Evolutionary conservation across 2,888 invertebrate species (phyloP).

Genomic region (Parnassius mnemosyne): DNA sequence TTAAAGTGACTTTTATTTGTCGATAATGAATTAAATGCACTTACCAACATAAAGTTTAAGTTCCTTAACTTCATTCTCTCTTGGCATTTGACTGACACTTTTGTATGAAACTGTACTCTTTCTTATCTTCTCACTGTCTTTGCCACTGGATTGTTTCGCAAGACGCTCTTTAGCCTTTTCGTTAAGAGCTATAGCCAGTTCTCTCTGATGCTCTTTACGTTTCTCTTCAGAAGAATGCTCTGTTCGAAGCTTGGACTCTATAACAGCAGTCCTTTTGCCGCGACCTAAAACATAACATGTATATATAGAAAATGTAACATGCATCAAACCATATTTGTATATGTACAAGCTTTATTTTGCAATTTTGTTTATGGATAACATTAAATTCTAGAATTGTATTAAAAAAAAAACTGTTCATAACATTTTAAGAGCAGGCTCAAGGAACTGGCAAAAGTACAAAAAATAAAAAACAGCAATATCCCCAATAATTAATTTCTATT

Average conservation of each 20-base stretch:
- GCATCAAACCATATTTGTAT: too few relatives aligned
- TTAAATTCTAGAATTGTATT: too few relatives aligned
- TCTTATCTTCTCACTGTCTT: constrained; percentile 92
- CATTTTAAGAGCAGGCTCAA: too few relatives aligned
- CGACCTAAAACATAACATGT: constrained; percentile 62
- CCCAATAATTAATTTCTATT: too few relatives aligned
- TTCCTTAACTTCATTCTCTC: constrained; percentile 95
- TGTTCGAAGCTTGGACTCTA: constrained; percentile 95
- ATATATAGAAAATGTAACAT: too few relatives aligned
- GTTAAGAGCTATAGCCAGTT: constrained; percentile 93
- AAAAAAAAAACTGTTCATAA: too few relatives aligned
- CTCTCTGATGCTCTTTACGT: constrained; percentile 97
- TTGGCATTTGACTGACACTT: constrained; percentile 93
- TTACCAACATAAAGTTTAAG: constrained; percentile 96
- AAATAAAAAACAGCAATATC: too few relatives aligned
- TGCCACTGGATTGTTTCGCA: constrained; percentile 91
- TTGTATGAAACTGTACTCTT: constrained; percentile 98
- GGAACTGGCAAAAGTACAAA: too few relatives aligned
- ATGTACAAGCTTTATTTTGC: too few relatives aligned
- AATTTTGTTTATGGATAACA: too few relatives aligned
- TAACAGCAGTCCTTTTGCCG: constrained; percentile 93
- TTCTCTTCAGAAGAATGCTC: constrained; percentile 99
- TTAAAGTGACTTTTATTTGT: too few relatives aligned
- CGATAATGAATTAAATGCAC: constrained; percentile 40
- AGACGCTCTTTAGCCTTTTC: constrained; percentile 95